Percentiles rank a stretch among this genome's conserved stretches.
Evolutionary conservation across 2,113 vertebrate species (phyloP).

Genomic region (Lophura nycthemera): DNA sequence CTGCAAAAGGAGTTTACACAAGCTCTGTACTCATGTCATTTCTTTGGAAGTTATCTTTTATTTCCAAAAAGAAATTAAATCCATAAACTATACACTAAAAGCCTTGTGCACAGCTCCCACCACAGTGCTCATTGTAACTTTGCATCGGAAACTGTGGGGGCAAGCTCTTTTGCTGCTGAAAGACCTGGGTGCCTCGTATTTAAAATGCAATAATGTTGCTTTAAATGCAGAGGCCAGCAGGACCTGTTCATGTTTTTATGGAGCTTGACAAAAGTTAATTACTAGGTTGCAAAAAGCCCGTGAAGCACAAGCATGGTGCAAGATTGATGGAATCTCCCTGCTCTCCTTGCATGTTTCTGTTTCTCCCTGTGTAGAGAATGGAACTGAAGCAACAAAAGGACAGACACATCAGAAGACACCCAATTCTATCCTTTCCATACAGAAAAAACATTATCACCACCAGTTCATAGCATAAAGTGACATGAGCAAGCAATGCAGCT

Average conservation of each 20-base stretch:
- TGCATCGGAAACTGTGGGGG: slow-evolving; percentile 2
- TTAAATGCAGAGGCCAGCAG: slow-evolving; percentile 60
- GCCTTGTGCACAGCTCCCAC: slow-evolving; percentile 7
- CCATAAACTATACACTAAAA: slow-evolving; percentile 68
- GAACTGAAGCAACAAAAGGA: neutral
- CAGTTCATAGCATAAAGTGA: slow-evolving; percentile 6
- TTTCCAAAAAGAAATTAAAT: slow-evolving; percentile 79
- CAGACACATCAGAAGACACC: neutral
- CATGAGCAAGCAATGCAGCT: neutral
- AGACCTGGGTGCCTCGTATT: slow-evolving; percentile 42
- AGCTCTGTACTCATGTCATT: slow-evolving; percentile 74
- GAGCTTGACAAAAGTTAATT: slow-evolving; percentile 77
- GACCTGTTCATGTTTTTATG: slow-evolving; percentile 73
- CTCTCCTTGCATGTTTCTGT: slow-evolving; percentile 8
- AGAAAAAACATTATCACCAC: slow-evolving; percentile 1
- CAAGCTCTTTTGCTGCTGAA: slow-evolving; percentile 31
- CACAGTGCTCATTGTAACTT: slow-evolving; percentile 36
- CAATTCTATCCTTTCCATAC: neutral
- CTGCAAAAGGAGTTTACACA: slow-evolving; percentile 77
- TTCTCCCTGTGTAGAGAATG: slow-evolving; percentile 20
- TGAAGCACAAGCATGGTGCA: neutral
- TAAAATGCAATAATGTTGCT: slow-evolving; percentile 68
- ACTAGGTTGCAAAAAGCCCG: slow-evolving; percentile 56
- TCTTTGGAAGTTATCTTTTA: slow-evolving; percentile 79
- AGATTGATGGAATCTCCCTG: slow-evolving; percentile 51